Evolutionary conservation across 2,797 vertebrate species (phyloP).

Genomic region (Octomys mimax): DNA sequence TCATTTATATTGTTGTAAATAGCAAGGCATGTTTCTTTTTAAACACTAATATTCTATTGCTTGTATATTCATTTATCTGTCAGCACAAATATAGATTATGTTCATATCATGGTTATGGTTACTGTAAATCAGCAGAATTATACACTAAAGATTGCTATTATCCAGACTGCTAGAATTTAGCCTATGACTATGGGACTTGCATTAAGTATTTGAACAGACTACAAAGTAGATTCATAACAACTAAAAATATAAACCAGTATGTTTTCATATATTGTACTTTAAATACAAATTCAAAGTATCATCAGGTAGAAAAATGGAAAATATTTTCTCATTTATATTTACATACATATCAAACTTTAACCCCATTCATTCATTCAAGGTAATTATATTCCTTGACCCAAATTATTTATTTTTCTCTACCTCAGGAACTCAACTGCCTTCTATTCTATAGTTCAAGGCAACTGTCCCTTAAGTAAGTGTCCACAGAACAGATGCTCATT

Average conservation of each 20-base stretch:
- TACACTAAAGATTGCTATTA: background rate
- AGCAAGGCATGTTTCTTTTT: background rate
- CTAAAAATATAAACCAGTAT: background rate
- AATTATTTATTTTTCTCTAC: background rate
- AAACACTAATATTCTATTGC: background rate
- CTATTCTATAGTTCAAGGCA: background rate
- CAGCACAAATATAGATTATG: background rate
- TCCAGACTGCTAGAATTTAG: background rate
- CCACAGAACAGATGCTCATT: background rate
- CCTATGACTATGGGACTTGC: background rate
- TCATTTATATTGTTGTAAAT: background rate
- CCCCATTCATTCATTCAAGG: background rate
- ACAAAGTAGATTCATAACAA: background rate
- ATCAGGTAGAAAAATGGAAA: background rate
- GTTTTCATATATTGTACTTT: slow-evolving; percentile 15
- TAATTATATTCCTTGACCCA: slow-evolving; percentile 22
- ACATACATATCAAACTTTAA: background rate
- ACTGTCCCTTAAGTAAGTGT: background rate
- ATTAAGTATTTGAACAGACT: background rate
- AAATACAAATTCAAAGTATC: slow-evolving; percentile 33
- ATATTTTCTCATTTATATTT: background rate
- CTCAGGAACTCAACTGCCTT: background rate
- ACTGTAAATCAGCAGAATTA: slow-evolving; percentile 19
- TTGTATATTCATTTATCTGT: background rate
- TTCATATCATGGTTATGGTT: background rate